Conservation (phyloP, 2,113 vertebrate genomes). For the Sander lucioperca region DNA sequence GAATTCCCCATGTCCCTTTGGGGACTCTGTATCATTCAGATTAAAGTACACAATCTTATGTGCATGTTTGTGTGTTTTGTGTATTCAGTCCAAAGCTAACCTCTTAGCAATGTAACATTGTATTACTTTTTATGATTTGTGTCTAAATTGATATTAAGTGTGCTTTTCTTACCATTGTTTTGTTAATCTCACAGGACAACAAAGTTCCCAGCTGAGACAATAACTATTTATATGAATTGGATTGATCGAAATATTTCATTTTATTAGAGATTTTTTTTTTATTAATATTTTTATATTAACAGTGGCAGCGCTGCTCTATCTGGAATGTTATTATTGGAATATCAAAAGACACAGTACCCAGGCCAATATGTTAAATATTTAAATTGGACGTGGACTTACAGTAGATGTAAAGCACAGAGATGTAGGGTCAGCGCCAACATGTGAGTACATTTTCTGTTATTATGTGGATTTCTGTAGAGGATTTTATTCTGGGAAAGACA, state of each 20-base stretch:
- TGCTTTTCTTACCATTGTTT: too few species aligned
- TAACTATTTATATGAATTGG: background rate
- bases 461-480: background rate
- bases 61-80: too few species aligned
- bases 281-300: background rate
- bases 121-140: too few species aligned
- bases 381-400: background rate
- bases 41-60: too few species aligned
- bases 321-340: background rate
- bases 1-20: too few species aligned
- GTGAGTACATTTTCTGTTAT: background rate
- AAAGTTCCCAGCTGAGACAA: background rate
- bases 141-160: too few species aligned
- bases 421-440: background rate
- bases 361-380: slow-evolving; percentile 1
- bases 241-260: background rate
- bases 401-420: background rate
- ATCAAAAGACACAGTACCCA: background rate
- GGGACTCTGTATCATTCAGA: too few species aligned
- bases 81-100: too few species aligned
- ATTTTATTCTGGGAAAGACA: background rate
- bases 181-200: background rate
- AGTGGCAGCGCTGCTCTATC: background rate
- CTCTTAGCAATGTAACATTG: too few species aligned
- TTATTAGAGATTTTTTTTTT: background rate